Percentiles rank a stretch among this genome's conserved stretches.
These are phyloP conservation scores for Ciconia maguari DNA, from an alignment of 2,113 vertebrate species.

Conservation along the genomic window DNA sequence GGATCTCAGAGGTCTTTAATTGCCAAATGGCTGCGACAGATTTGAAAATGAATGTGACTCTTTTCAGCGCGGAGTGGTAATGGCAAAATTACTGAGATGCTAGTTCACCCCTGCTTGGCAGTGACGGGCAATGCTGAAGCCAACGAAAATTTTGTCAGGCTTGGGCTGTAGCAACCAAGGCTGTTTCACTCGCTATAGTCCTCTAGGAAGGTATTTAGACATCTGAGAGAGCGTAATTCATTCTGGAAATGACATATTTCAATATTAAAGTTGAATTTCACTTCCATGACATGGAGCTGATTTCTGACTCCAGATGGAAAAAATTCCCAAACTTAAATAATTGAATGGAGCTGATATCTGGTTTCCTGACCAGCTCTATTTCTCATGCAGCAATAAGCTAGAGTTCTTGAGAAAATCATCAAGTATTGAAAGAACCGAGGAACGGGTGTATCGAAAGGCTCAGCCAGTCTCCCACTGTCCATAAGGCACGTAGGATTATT, in stretches of 20 bases:
- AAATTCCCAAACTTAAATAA: conserved; percentile 12
- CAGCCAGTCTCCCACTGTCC: not conserved
- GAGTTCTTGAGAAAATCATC: conserved; percentile 10
- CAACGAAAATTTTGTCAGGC: conserved; percentile 17
- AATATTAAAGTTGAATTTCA: conserved; percentile 35
- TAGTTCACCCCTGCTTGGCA: conserved; percentile 26
- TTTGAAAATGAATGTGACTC: not conserved
- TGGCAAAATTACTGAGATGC: not conserved
- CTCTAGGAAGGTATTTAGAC: conserved; percentile 20
- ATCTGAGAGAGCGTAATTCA: not conserved
- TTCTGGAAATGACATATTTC: conserved; percentile 38
- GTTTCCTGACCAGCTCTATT: conserved; percentile 43
- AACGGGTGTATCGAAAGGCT: not conserved
- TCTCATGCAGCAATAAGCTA: not conserved
- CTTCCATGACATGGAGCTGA: conserved; percentile 18
- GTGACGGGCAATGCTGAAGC: not conserved
- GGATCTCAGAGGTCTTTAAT: not conserved
- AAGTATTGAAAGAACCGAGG: not conserved
- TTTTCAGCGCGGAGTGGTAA: not conserved
- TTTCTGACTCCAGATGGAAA: conserved; percentile 54
- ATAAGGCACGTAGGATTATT: not conserved
- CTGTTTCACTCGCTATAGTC: not conserved
- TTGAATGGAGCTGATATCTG: conserved; percentile 19
- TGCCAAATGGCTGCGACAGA: not conserved
- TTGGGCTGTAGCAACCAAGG: not conserved